These are phyloP conservation scores for Kuschelorhynchus macadamiae DNA, from an alignment of 2,888 invertebrate genomes.

Conservation along the genomic window DNA sequence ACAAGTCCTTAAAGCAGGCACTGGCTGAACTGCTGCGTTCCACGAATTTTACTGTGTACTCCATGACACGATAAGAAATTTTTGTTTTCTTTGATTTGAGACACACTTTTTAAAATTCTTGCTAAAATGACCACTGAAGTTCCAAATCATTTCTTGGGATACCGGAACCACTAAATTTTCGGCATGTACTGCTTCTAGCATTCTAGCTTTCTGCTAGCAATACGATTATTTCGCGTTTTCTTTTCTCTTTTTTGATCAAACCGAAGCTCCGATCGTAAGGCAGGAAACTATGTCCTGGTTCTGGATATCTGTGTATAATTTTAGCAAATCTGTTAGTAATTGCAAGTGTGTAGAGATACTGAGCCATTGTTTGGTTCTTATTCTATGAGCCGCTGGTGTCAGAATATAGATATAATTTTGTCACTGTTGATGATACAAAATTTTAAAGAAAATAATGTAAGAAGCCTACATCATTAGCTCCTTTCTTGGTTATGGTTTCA, in stretches of 20 bases:
- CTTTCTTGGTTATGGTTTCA: too few relatives aligned
- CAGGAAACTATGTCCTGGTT: constrained; percentile 31
- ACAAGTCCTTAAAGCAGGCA: constrained; percentile 3
- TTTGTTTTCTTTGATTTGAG: constrained; percentile 2
- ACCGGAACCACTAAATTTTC: constrained; percentile 11
- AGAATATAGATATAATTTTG: background rate
- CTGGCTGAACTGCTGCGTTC: constrained; percentile 1
- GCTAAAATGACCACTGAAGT: constrained; percentile 7
- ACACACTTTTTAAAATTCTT: constrained; percentile 1
- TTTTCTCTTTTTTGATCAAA: constrained; percentile 18
- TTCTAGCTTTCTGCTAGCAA: constrained; percentile 7
- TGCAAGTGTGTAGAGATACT: constrained; percentile 6
- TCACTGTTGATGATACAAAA: background rate
- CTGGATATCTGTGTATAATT: constrained; percentile 25
- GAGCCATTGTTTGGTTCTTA: constrained; percentile 16
- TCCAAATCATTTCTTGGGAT: constrained; percentile 2
- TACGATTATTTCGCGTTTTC: constrained; percentile 17
- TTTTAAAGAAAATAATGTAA: background rate
- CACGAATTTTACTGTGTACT: background rate
- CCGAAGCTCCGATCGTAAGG: constrained; percentile 26
- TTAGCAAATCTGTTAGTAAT: constrained; percentile 3
- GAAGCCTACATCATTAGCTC: too few relatives aligned
- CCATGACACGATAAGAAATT: constrained; percentile 4
- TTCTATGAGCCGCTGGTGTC: constrained; percentile 27
- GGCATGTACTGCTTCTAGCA: background rate